phyloP scores from a whole-genome alignment of 1,140 invertebrate genomes.

The Nephila pilipes region DNA sequence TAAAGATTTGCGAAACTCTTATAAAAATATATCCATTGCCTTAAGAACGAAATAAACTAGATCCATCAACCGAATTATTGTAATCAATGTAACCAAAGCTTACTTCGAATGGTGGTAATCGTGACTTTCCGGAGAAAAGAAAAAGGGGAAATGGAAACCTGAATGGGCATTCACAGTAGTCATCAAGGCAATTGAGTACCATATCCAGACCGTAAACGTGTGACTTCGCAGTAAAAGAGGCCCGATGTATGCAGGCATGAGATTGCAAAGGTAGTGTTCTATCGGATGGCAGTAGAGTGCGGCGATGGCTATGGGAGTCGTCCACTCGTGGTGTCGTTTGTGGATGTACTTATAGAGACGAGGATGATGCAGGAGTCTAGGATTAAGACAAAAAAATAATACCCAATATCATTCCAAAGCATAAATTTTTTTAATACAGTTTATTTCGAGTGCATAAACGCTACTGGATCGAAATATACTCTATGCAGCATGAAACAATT shows the following conservation, averaged over 20 bases:
- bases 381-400: slow-evolving; percentile 42
- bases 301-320: slow-evolving; percentile 90
- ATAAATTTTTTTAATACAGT: too few relatives aligned
- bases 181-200: slow-evolving; percentile 90
- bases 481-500: too few relatives aligned
- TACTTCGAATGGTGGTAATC: slow-evolving; percentile 95
- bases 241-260: slow-evolving; percentile 90
- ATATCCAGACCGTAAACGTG: slow-evolving; percentile 90
- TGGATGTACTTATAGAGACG: slow-evolving; percentile 91
- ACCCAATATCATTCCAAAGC: too few relatives aligned
- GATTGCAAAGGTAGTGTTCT: slow-evolving; percentile 91
- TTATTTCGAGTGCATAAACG: too few relatives aligned
- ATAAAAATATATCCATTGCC: too few relatives aligned
- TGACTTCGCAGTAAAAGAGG: slow-evolving; percentile 91
- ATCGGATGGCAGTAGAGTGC: slow-evolving; percentile 94
- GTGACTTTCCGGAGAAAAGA: slow-evolving; percentile 94
- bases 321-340: slow-evolving; percentile 93
- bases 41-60: too few relatives aligned
- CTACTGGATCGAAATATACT: too few relatives aligned
- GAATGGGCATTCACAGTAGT: slow-evolving; percentile 92
- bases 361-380: slow-evolving; percentile 88
- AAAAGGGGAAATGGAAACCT: slow-evolving; percentile 93
- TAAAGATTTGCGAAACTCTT: too few relatives aligned
- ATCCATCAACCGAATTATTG: background rate
- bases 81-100: slow-evolving; percentile 77